Percentiles rank a stretch among this genome's conserved stretches.
Evolutionary conservation across 2,113 vertebrate genomes (phyloP).

Genomic region (Chlorocebus sabaeus): DNA sequence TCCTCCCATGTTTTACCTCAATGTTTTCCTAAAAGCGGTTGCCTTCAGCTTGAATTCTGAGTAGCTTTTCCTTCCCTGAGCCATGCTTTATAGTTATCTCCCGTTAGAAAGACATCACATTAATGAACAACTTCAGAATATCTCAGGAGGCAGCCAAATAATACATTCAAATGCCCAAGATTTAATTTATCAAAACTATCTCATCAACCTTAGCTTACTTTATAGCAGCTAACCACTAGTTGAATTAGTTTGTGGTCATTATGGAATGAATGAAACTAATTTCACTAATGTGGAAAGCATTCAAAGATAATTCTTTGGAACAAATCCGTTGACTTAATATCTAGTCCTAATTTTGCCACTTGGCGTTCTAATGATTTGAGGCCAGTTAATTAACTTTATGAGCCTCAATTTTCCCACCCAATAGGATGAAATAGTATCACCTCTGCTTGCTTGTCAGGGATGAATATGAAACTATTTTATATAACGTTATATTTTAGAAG

Average conservation of each 20-base stretch:
- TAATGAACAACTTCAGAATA: neutral
- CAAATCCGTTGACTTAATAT: neutral
- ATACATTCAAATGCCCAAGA: slow-evolving; percentile 11
- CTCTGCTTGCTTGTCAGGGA: neutral
- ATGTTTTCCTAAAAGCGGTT: neutral
- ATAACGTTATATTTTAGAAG: neutral
- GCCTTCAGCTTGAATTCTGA: neutral
- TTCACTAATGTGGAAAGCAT: slow-evolving; percentile 27
- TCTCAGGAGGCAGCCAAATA: slow-evolving; percentile 18
- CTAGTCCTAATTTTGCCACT: neutral
- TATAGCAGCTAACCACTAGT: slow-evolving; percentile 2
- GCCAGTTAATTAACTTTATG: neutral
- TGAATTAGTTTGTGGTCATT: neutral
- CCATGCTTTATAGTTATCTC: neutral
- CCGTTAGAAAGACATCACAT: neutral
- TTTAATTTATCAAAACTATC: slow-evolving; percentile 14
- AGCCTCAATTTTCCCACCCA: neutral
- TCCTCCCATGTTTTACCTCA: neutral
- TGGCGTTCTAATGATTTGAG: neutral
- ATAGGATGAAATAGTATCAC: neutral
- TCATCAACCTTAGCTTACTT: neutral
- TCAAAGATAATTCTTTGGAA: slow-evolving; percentile 23
- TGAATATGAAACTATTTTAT: neutral
- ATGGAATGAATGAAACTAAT: slow-evolving; percentile 36
- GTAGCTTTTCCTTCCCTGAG: neutral